Evolutionary conservation across 2,888 invertebrate species (phyloP).

Genomic region (Apamea epomidion): DNA sequence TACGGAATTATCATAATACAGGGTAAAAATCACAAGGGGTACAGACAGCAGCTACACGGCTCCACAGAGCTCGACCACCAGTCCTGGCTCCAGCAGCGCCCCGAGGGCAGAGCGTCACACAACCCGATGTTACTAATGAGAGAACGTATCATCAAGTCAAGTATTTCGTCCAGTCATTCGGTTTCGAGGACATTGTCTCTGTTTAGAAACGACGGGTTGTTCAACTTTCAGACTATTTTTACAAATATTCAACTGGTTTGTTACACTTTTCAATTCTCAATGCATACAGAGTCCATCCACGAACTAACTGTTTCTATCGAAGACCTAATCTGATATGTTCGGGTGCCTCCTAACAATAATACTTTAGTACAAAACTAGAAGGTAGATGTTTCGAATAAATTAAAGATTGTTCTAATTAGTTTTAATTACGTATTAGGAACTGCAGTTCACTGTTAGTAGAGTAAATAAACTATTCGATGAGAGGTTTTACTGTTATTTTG

Average conservation of each 20-base stretch:
- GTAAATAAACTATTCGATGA: conserved; percentile 80
- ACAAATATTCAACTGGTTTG: conserved; percentile 69
- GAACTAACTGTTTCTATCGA: conserved; percentile 65
- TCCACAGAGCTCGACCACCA: conserved; percentile 59
- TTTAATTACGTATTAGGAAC: conserved; percentile 87
- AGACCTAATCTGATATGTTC: conserved; percentile 67
- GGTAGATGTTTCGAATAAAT: conserved; percentile 79
- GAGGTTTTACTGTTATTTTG: conserved; percentile 67
- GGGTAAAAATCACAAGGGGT: conserved; percentile 20
- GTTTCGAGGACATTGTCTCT: conserved; percentile 66
- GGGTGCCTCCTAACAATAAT: conserved; percentile 76
- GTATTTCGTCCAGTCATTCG: conserved; percentile 43
- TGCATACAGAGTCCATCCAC: conserved; percentile 74
- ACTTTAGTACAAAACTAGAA: conserved; percentile 68
- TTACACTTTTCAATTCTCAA: conserved; percentile 80
- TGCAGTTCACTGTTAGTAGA: conserved; percentile 84
- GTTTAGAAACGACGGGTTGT: conserved; percentile 79
- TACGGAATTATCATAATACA: conserved; percentile 31
- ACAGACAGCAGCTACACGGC: conserved; percentile 27
- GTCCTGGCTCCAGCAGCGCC: conserved; percentile 64
- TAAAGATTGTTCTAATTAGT: conserved; percentile 78
- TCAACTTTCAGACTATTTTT: conserved; percentile 64
- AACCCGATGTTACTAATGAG: conserved; percentile 81
- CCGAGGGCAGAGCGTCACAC: conserved; percentile 63
- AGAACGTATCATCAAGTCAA: conserved; percentile 64